Percentiles rank a stretch among this genome's conserved stretches.
These are phyloP conservation scores for Threskiornis aethiopicus DNA, from an alignment of 2,797 vertebrate genomes.

Conservation along the genomic window DNA sequence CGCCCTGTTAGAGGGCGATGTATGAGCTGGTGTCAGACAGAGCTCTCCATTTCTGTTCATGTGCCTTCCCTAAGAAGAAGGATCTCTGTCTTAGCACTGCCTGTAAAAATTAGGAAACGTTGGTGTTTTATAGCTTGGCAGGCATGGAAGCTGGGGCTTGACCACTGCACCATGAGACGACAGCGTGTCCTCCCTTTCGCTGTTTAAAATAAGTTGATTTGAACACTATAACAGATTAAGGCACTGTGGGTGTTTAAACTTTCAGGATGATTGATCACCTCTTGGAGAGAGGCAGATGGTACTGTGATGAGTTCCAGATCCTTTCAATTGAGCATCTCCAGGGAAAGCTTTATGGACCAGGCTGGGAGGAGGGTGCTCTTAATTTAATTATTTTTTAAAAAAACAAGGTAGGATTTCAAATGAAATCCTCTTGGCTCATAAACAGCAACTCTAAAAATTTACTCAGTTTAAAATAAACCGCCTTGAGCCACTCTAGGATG, in stretches of 20 bases:
- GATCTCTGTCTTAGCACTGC: neutral
- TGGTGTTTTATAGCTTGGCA: neutral
- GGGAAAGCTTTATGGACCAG: slow-evolving; percentile 12
- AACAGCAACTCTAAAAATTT: neutral
- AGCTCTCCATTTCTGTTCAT: neutral
- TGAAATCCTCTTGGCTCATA: neutral
- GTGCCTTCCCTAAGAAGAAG: neutral
- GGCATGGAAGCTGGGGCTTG: neutral
- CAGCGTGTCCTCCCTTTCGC: neutral
- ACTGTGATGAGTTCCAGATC: slow-evolving; percentile 44
- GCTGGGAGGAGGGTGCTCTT: neutral
- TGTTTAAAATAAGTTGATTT: slow-evolving; percentile 24
- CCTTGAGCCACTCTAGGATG: neutral
- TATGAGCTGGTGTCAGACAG: neutral
- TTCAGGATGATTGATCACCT: slow-evolving; percentile 57
- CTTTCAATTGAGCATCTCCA: slow-evolving; percentile 35
- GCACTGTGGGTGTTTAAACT: slow-evolving; percentile 53
- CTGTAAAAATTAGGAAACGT: neutral
- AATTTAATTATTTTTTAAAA: neutral
- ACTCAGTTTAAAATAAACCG: neutral
- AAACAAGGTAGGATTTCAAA: neutral
- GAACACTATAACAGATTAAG: neutral
- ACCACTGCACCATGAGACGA: neutral
- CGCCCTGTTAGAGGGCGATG: accelerated
- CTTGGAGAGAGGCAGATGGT: slow-evolving; percentile 53